Evolutionary conservation across 2,888 invertebrate species (phyloP).

Genomic region (Ditula angustiorana): DNA sequence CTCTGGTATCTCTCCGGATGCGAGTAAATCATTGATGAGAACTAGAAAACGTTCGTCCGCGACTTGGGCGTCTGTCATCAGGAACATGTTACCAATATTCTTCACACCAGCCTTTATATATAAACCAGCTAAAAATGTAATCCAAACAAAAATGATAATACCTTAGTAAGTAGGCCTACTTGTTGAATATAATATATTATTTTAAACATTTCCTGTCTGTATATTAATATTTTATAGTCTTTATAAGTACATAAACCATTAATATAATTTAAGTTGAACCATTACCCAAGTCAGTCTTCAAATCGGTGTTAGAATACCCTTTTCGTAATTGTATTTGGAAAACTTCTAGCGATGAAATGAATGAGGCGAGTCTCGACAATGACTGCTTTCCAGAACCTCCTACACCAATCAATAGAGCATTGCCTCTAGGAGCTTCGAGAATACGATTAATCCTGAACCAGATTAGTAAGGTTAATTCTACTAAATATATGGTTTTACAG

Average conservation of each 20-base stretch:
- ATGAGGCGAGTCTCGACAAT: conserved; percentile 94
- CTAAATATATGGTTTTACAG: too few relatives aligned
- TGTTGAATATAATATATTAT: too few relatives aligned
- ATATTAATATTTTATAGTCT: too few relatives aligned
- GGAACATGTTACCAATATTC: conserved; percentile 92
- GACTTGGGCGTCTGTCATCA: conserved; percentile 98
- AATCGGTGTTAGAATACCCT: conserved; percentile 93
- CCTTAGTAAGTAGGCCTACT: too few relatives aligned
- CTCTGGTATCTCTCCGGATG: conserved; percentile 97
- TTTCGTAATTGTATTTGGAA: conserved; percentile 97
- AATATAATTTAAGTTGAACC: too few relatives aligned
- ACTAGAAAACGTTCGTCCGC: conserved; percentile 96
- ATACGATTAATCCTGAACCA: conserved; percentile 93
- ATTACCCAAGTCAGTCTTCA: conserved; percentile 88
- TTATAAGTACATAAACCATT: too few relatives aligned
- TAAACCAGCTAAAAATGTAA: conserved; percentile 84
- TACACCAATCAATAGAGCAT: conserved; percentile 96
- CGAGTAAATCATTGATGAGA: conserved; percentile 96
- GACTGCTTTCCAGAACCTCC: conserved; percentile 98
- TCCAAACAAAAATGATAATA: not conserved
- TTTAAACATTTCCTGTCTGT: too few relatives aligned
- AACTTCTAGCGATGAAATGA: conserved; percentile 95
- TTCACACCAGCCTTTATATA: conserved; percentile 96
- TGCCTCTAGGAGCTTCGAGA: conserved; percentile 95
- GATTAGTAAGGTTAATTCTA: not conserved